phyloP scores from a whole-genome alignment of 2,797 vertebrate species.

The Acrossocheilus wenchowensis region DNA sequence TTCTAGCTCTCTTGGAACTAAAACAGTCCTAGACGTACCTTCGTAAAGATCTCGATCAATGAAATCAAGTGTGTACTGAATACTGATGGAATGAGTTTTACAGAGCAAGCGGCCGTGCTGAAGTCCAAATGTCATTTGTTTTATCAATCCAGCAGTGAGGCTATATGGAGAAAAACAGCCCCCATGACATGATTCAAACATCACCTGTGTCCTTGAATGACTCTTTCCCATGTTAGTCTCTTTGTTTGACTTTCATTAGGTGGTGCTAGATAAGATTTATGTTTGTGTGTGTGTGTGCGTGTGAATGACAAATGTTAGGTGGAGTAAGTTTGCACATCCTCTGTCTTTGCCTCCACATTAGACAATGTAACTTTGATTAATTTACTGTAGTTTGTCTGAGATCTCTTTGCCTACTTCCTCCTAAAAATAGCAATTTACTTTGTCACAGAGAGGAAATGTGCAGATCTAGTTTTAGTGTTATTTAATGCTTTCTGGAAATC shows the following conservation, averaged over 20 bases:
- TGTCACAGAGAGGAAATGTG: not conserved
- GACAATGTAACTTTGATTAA: not conserved
- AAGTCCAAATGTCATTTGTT: slow-evolving; percentile 1
- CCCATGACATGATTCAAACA: not conserved
- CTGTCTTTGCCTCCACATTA: not conserved
- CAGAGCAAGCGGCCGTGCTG: not conserved
- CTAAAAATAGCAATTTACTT: not conserved
- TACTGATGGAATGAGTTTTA: slow-evolving; percentile 26
- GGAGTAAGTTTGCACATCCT: not conserved
- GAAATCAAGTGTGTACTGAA: slow-evolving; percentile 10
- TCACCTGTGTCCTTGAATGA: slow-evolving; percentile 51
- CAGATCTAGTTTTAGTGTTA: not conserved
- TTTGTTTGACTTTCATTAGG: slow-evolving; percentile 54
- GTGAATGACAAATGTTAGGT: not conserved
- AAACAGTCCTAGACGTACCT: not conserved
- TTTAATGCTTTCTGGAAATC: not conserved
- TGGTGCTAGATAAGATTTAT: slow-evolving; percentile 26
- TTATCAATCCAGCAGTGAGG: slow-evolving; percentile 4
- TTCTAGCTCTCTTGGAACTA: not conserved
- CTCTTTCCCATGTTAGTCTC: slow-evolving; percentile 50
- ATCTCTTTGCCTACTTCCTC: not conserved
- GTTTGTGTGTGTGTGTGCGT: not conserved
- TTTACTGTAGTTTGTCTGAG: not conserved
- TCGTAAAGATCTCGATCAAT: slow-evolving; percentile 13
- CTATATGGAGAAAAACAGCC: not conserved